phyloP scores from a whole-genome alignment of 2,113 vertebrate genomes.

The Trachemys scripta region DNA sequence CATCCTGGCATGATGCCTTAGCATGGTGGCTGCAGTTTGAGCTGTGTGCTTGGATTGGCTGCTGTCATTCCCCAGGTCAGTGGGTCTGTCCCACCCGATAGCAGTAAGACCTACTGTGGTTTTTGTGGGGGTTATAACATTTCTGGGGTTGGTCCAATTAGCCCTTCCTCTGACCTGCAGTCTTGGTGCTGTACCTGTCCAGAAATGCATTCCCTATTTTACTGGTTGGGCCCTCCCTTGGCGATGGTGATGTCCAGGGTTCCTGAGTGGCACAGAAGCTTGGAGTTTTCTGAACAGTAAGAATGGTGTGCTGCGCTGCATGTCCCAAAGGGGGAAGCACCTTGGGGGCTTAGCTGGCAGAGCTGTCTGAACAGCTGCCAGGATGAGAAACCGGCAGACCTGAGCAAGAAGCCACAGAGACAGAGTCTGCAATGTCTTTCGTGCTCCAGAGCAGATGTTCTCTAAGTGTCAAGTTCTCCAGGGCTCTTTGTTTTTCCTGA shows the following conservation, averaged over 20 bases:
- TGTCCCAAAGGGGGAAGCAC: background rate
- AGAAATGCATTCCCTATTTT: background rate
- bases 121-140: background rate
- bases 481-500: background rate
- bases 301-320: background rate
- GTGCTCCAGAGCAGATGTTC: background rate
- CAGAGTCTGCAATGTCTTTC: accelerated
- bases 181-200: background rate
- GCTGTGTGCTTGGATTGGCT: no score
- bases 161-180: background rate
- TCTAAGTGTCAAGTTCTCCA: accelerated
- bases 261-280: no score
- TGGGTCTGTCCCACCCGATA: background rate
- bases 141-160: background rate
- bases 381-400: accelerated
- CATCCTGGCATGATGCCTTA: background rate
- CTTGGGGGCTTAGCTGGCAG: accelerated
- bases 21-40: no score
- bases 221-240: background rate
- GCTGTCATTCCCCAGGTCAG: background rate
- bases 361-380: background rate
- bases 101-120: background rate
- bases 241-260: background rate
- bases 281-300: background rate
- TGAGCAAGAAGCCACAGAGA: background rate